A percentile compares a stretch with the other conserved stretches of the same genome.
Conservation (phyloP, 2,113 vertebrate genomes). For the Nothocercus nigrocapillus region DNA sequence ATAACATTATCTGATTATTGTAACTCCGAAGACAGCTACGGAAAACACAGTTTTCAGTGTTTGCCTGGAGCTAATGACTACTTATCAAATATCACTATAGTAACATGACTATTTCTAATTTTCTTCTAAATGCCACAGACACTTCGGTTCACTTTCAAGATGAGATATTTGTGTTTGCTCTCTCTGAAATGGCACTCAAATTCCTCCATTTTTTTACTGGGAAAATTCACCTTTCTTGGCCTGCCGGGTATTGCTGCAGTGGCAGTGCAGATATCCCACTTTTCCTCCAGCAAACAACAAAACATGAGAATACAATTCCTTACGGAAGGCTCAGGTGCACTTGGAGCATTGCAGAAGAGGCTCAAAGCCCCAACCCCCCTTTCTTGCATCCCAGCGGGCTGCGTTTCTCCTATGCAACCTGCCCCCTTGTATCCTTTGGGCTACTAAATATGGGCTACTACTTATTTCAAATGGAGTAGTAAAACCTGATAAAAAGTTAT, state of each 20-base stretch:
- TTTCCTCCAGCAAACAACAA: background rate
- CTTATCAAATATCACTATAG: slow-evolving; percentile 36
- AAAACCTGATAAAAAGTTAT: background rate
- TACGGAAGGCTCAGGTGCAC: background rate
- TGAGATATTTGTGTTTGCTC: background rate
- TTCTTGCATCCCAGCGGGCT: background rate
- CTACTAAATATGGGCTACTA: background rate
- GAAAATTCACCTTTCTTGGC: background rate
- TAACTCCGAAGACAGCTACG: background rate
- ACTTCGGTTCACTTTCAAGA: background rate
- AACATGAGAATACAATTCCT: background rate
- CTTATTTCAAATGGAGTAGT: background rate
- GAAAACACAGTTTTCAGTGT: background rate
- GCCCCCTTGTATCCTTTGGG: background rate
- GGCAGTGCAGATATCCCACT: background rate
- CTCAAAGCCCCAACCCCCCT: background rate
- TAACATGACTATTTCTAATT: background rate
- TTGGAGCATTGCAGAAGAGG: background rate
- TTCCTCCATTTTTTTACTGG: background rate
- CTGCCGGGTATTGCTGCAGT: background rate
- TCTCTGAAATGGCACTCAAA: background rate
- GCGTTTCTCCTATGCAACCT: rapidly evolving
- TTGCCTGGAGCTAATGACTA: slow-evolving; percentile 9
- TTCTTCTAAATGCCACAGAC: slow-evolving; percentile 1
- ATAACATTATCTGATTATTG: slow-evolving; percentile 38